Percentiles rank a stretch among this genome's conserved stretches.
Conservation (phyloP, 1,140 invertebrate species). For the Lycorma delicatula region DNA sequence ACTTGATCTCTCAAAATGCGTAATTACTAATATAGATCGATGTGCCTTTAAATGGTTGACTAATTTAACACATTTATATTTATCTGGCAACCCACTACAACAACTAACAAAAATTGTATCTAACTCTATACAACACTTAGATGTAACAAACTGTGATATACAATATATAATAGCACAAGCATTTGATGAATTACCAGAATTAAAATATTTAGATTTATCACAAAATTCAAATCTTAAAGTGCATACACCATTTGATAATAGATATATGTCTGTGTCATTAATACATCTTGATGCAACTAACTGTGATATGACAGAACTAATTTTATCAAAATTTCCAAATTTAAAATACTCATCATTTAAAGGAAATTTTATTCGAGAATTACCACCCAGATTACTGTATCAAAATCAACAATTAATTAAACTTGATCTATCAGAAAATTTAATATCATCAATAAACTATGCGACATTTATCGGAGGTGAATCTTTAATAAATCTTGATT, state of each 20-base stretch:
- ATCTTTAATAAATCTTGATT: not conserved
- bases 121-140: not conserved
- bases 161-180: not conserved
- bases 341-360: not conserved
- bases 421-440: not conserved
- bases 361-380: not conserved
- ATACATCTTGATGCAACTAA: not conserved
- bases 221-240: not conserved
- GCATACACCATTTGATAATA: not conserved
- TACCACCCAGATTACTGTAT: not conserved
- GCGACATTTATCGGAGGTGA: not conserved
- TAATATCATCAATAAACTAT: not conserved
- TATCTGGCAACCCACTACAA: not conserved
- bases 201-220: not conserved
- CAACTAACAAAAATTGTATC: not conserved
- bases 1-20: no score
- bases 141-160: not conserved
- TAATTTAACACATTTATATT: not conserved
- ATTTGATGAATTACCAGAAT: not conserved
- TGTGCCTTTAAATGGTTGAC: not conserved
- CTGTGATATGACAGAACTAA: not conserved
- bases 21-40: not conserved
- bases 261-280: not conserved
- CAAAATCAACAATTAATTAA: not conserved
- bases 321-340: not conserved